Base-by-base conservation (phyloP, 2,113 vertebrate genomes). In the Apus apus region DNA sequence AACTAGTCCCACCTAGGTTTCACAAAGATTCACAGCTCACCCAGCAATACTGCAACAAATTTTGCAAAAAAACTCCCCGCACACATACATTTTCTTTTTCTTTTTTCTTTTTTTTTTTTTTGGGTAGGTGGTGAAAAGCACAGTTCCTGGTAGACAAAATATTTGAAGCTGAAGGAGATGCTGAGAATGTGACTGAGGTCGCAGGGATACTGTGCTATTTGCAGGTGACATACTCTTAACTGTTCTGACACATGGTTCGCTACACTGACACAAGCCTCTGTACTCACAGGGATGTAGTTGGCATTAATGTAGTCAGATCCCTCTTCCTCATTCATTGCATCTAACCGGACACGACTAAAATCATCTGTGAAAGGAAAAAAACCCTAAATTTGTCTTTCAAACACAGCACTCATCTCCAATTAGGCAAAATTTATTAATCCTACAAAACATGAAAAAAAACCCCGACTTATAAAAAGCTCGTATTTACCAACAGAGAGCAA, bases 221-320 rank as follows among this genome's bases (percentile, higher is more conserved):
- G 23, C 38, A 67, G 34, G 14, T 68, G 36, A 20, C 26, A 38
- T 1, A 1, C 10, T 29, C 32, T 38, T 40, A 66, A n/a, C 20
- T 81, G 61, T n/a, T 67, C 30, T 46, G 14, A n/a, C 22, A 29
- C 23, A 30, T 25, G 36, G 67, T 17, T 64, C 11, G 34, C 62
- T 57, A 53, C 20, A 16, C 25, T 46, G 48, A 36, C 17, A 22
- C 15, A 11, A 51, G 15, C 12, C 57, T 76, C 56, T 51, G 66
- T 68, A 97, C 99, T 99, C 96, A 99, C 99, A 9, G 99, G 99
- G 40, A 99, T 99, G 93, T 99, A 99, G 96, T 99, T 99, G 87
- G 99, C 99, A 14, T 99, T 99, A 86, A 99, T 99, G 97, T 99
- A 99, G 93, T 99, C 99, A 7, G 98, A 98, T 5, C 99, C 99